These are phyloP conservation scores for Orchestia grillus DNA, from an alignment of 1,140 invertebrate genomes.

Conservation along the genomic window DNA sequence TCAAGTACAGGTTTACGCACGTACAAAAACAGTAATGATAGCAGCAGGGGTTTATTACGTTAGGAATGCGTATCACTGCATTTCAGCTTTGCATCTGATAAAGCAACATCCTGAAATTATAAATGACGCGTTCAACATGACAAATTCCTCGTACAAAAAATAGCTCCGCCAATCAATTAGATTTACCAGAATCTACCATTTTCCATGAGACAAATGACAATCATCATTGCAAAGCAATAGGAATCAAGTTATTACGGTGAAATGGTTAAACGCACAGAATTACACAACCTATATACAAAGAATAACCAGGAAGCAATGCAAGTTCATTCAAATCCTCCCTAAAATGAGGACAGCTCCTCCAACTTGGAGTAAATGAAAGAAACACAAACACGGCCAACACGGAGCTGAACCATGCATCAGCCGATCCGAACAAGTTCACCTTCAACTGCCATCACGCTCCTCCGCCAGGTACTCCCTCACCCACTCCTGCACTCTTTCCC, in stretches of 20 bases:
- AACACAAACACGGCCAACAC: not conserved
- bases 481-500: too few species aligned
- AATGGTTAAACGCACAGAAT: not conserved
- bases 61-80: not conserved
- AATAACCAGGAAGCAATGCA: too few species aligned
- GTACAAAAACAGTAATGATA: not conserved
- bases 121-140: not conserved
- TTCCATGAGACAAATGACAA: not conserved
- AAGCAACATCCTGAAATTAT: not conserved
- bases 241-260: not conserved
- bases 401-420: not conserved
- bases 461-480: not conserved
- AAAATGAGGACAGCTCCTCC: not conserved
- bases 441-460: not conserved
- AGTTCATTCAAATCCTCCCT: not conserved
- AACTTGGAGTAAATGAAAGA: not conserved
- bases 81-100: not conserved
- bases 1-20: not conserved
- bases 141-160: not conserved
- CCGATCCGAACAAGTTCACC: not conserved
- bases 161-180: not conserved
- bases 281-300: not conserved
- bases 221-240: not conserved
- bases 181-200: not conserved
- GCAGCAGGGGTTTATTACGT: too few species aligned